Percentiles rank a stretch among this genome's conserved stretches.
Evolutionary conservation across 2,113 vertebrate species (phyloP).

Genomic region (Bufo gargarizans): DNA sequence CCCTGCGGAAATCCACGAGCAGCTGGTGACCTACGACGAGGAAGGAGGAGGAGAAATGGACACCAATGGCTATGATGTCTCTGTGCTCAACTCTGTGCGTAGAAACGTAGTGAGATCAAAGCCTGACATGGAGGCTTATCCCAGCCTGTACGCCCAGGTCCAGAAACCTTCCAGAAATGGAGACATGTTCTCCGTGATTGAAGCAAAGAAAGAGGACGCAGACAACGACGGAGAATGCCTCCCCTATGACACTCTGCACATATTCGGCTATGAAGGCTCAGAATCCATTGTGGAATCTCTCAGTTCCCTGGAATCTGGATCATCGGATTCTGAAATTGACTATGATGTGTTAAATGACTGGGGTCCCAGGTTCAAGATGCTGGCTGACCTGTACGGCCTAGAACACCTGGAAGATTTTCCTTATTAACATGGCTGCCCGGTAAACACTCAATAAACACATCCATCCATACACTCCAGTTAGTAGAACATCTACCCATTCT

Average conservation of each 20-base stretch:
- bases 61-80: slow-evolving; percentile 94
- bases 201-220: slow-evolving; percentile 91
- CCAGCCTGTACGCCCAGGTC: slow-evolving; percentile 75
- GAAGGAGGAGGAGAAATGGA: slow-evolving; percentile 98
- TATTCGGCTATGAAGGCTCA: slow-evolving; percentile 91
- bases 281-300: slow-evolving; percentile 91
- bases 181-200: slow-evolving; percentile 94
- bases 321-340: slow-evolving; percentile 84
- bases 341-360: slow-evolving; percentile 95
- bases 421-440: slow-evolving; percentile 63
- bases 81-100: slow-evolving; percentile 86
- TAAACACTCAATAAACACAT: not conserved
- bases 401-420: slow-evolving; percentile 71
- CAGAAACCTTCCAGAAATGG: slow-evolving; percentile 78
- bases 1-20: slow-evolving; percentile 91
- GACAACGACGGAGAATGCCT: slow-evolving; percentile 87
- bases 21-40: slow-evolving; percentile 94
- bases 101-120: slow-evolving; percentile 65
- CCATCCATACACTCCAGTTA: not conserved
- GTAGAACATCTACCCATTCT: not conserved
- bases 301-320: slow-evolving; percentile 86
- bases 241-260: slow-evolving; percentile 93
- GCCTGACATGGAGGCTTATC: slow-evolving; percentile 60
- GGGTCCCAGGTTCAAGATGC: slow-evolving; percentile 92
- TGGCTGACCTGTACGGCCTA: slow-evolving; percentile 90